Evolutionary conservation across 2,113 vertebrate species (phyloP), one percentile per base, ranked within the genome.

Genomic region (Regulus satrapa): DNA sequence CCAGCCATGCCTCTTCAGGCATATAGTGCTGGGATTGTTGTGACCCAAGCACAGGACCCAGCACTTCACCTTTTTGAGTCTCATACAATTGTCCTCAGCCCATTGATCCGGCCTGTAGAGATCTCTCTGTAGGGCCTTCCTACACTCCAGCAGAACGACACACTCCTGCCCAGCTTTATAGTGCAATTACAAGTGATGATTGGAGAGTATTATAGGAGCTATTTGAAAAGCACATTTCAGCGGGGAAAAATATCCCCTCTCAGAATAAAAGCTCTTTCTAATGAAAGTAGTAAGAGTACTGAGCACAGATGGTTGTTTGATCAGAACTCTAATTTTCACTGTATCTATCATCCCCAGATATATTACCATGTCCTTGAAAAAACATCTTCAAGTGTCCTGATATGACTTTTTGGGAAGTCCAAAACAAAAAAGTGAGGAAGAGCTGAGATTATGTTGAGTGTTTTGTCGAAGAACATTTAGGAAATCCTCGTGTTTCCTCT

Each of bases 391-490:
- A 9, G 41, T 87, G 17, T 82, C 45, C 62, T 85, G 23, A 61
- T 28, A 20, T 0, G 17, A 41, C 45, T 45, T 88, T 69, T 67
- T 55, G 25, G 76, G 38, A 32, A 34, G 36, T 25, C 54, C 49
- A 29, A 55, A 91, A 51, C 18, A 55, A 45, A 73, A 23, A 12
- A 62, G 13, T 21, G 24, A 46, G 62, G 36, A 83, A 91, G 11
- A 45, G 8, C 25, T 48, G n/a, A 64, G 83, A 36, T 43, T 1
- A 0, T 45, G n/a, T 28, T 5, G 7, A 74, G 11, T 8, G 12
- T n/a, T 46, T 81, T 67, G 14, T 21, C 0, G 0, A 45, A 80
- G 46, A 66, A 38, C 10, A 8, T 40, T 46, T 23, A 54, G 23
- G n/a, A 19, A 8, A 18, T 66, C 23, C 2, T 77, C 18, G 15